phyloP scores from a whole-genome alignment of 2,888 invertebrate species.

The Hypomecis punctinalis region DNA sequence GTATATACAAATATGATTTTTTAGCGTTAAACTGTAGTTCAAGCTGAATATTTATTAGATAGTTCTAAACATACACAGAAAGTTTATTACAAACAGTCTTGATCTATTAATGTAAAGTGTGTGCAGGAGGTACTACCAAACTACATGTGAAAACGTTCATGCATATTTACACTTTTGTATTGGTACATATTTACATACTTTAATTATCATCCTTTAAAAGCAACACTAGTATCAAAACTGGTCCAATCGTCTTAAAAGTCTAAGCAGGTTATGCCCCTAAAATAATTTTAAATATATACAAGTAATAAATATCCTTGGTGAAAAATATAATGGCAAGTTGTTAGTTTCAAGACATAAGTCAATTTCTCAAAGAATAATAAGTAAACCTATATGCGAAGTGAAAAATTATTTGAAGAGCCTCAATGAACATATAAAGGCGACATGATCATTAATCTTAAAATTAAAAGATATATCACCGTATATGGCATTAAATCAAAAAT shows the following conservation, averaged over 20 bases:
- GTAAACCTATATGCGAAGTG: constrained; percentile 55
- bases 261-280: constrained; percentile 58
- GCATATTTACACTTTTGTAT: constrained; percentile 71
- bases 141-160: constrained; percentile 31
- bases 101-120: constrained; percentile 52
- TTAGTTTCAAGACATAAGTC: constrained; percentile 66
- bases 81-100: constrained; percentile 71
- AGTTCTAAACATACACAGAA: constrained; percentile 32
- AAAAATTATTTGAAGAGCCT: constrained; percentile 69
- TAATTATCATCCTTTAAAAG: constrained; percentile 56
- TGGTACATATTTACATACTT: constrained; percentile 40
- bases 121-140: constrained; percentile 38
- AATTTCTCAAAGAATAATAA: constrained; percentile 57
- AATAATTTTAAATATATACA: constrained; percentile 69
- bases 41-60: background rate
- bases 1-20: constrained; percentile 4
- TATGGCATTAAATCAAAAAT: constrained; percentile 77
- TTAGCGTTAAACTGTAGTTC: constrained; percentile 2
- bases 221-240: constrained; percentile 61
- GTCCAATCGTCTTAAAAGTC: constrained; percentile 62
- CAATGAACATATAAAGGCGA: constrained; percentile 73
- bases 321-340: constrained; percentile 83
- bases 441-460: constrained; percentile 55
- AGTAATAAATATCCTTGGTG: constrained; percentile 82
- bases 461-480: constrained; percentile 69